Evolutionary conservation across 2,113 vertebrate species (phyloP), one percentile per base, ranked within the genome.

Genomic region (Felis chaus): DNA sequence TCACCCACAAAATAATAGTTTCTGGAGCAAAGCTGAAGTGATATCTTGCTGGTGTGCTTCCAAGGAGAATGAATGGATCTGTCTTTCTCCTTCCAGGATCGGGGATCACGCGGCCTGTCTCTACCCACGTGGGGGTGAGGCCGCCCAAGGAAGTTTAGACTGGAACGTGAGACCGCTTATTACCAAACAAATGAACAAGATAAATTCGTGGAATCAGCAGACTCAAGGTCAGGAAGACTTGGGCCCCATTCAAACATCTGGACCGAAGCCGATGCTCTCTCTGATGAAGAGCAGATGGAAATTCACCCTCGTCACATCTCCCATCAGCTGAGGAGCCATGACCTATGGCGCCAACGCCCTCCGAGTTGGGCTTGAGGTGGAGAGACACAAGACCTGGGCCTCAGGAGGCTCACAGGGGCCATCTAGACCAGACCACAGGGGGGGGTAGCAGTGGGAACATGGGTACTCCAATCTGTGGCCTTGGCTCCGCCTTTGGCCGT

Each of bases 401-500:
- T 78, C 0, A 0, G 33, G 55, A 63, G 61, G 36, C 36, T 63
- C 66, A 11, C 3, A 21, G 53, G 0, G 21, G 48, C 71, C 81
- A n/a, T 0, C 0, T 0, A 76, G 55, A 53, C 45, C 45, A 48
- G 45, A 10, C 25, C 11, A 61, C 0, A 6, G 1, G 7, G 36
- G 68, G 33, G 13, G 21, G 61, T 1, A 0, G n/a, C 73, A 3
- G 2, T 19, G 25, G 41, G 25, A 15, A 7, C 31, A 19, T 0
- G 8, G 13, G 5, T 14, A 10, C 31, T 18, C 25, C 21, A 3
- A 0, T 29, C 39, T 41, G 57, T 18, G 68, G 31, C 65, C 10
- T 25, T 1, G 41, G 3, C 3, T 18, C 36, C 18, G 23, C 0
- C 0, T 10, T 23, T 7, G 45, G 57, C n/a, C 41, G 4, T 1